Base-by-base conservation (phyloP, 2,797 vertebrate genomes). In the Kryptolebias ocellatus region DNA sequence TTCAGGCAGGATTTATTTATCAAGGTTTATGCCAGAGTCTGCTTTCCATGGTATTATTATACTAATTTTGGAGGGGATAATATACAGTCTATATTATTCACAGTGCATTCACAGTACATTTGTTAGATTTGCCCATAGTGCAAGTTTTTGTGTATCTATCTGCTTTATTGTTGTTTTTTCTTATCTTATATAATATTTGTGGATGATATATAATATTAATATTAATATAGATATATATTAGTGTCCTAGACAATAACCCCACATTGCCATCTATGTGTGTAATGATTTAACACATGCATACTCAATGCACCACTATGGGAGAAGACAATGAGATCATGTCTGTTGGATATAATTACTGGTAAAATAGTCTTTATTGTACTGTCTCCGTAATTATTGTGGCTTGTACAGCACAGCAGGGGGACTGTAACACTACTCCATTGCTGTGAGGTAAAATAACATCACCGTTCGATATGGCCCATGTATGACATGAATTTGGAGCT, bases 271-370 rank as follows among this genome's bases (percentile, higher is more conserved):
- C 54, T 47, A 24, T 55, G 63, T 62, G 50, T 60, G 49, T 72
- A 49, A 63, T 64, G 45, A 81, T 80, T 79, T 56, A 77, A 81
- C 52, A 69, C 58, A 28, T 53, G 72, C 59, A 63, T 55, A 42
- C 54, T 60, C 17, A 10, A 60, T 74, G 60, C 53, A 42, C 27
- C 60, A 42, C 66, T 45, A 49, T 64, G 59, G 59, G 68, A 72
- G 68, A 57, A 82, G 68, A 90, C 79, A 80, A 87, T 88, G 87
- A 86, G 75, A 82, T 86, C 80, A 86, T 70, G 83, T 90, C 80
- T 91, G 68, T 80, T 79, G 70, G 85, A 86, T 90, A 72, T 90
- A 88, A 90, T 92, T 90, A 81, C 90, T 75, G 39, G 70, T 83
- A 80, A 76, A 76, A 70, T 71, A 18, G 63, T 76, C 85, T 86